Evolutionary conservation across 2,113 vertebrate genomes (phyloP).

Genomic region (Lepisosteus oculatus): DNA sequence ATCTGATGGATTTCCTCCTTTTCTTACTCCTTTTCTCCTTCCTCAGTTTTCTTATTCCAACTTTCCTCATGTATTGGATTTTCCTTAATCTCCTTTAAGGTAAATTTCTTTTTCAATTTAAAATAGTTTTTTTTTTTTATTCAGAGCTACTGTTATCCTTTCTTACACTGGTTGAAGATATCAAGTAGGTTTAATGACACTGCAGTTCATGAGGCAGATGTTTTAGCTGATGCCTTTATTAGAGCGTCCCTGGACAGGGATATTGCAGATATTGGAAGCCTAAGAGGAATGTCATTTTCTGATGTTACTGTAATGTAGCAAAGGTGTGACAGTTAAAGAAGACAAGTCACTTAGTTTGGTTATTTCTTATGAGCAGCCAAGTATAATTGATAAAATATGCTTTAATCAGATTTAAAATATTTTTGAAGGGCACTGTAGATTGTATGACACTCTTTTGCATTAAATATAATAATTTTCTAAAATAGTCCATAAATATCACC

Average conservation of each 20-base stretch:
- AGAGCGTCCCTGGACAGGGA: not conserved
- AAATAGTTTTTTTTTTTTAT: constrained; percentile 9
- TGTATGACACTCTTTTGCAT: too few relatives aligned
- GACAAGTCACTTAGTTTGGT: too few relatives aligned
- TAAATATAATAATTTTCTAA: too few relatives aligned
- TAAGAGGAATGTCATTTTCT: too few relatives aligned
- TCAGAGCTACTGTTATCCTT: not conserved
- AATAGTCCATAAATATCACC: too few relatives aligned
- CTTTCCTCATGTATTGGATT: constrained; percentile 33
- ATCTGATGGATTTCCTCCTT: not conserved
- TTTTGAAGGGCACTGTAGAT: too few relatives aligned
- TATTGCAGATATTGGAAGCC: not conserved
- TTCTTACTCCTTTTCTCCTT: constrained; percentile 16
- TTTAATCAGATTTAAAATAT: too few relatives aligned
- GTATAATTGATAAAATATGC: too few relatives aligned
- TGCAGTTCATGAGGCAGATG: not conserved
- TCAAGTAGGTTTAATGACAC: not conserved
- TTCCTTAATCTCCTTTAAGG: constrained; percentile 22
- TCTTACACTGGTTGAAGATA: not conserved
- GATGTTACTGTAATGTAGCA: too few relatives aligned
- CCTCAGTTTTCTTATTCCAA: constrained; percentile 30
- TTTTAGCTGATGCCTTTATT: not conserved
- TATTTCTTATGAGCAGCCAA: too few relatives aligned
- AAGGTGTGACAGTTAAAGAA: too few relatives aligned
- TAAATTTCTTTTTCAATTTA: constrained; percentile 17